phyloP scores from a whole-genome alignment of 1,140 invertebrate genomes.

The Ericerus pela region DNA sequence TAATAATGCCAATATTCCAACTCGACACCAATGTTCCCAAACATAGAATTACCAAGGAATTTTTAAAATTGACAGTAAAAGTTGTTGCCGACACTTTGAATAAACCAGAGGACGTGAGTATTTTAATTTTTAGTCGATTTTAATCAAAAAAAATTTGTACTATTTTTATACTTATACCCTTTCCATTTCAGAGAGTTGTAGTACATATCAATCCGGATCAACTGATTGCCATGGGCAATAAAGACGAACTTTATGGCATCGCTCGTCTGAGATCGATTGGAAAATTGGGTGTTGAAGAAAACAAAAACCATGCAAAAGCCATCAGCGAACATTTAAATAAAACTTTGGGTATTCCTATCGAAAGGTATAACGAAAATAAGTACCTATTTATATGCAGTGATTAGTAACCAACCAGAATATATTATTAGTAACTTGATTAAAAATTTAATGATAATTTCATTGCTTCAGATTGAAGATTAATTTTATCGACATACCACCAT shows the following conservation, averaged over 20 bases:
- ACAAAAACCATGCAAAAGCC: slow-evolving; percentile 45
- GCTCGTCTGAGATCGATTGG: slow-evolving; percentile 47
- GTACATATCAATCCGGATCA: slow-evolving; percentile 43
- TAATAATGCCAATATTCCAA: slow-evolving; percentile 47
- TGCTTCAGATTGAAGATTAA: no score
- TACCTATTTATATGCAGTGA: no score
- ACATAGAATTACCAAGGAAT: slow-evolving; percentile 39
- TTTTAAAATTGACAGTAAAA: slow-evolving; percentile 37
- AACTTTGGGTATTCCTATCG: slow-evolving; percentile 38
- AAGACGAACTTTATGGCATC: slow-evolving; percentile 42
- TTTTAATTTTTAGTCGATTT: no score
- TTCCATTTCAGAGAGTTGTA: slow-evolving; percentile 40
- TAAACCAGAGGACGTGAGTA: slow-evolving; percentile 44
- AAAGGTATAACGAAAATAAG: no score
- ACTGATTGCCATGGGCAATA: slow-evolving; percentile 43
- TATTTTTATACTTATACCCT: slow-evolving; percentile 5
- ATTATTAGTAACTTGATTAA: no score
- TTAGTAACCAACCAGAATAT: no score
- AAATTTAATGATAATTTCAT: no score
- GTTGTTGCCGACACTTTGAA: slow-evolving; percentile 41
- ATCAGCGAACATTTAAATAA: slow-evolving; percentile 41
- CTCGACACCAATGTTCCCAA: slow-evolving; percentile 45
- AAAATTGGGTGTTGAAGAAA: slow-evolving; percentile 42
- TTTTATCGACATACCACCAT: no score
- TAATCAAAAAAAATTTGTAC: no score